These are phyloP conservation scores for Heterochromis multidens DNA, from an alignment of 2,113 vertebrate genomes.

Conservation along the genomic window DNA sequence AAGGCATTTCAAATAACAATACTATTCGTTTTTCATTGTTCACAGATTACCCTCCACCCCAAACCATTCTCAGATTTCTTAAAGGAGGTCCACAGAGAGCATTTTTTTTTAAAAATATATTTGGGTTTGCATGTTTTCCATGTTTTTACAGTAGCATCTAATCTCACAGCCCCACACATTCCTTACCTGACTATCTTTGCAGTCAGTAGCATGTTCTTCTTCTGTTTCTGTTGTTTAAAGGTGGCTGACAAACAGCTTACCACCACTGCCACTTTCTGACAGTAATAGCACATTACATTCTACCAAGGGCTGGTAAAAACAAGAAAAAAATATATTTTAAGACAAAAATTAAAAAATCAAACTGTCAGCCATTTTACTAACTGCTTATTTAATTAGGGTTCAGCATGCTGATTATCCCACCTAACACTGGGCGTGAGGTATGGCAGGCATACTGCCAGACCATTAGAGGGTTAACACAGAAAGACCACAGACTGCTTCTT, in stretches of 20 bases:
- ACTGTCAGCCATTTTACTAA: neutral
- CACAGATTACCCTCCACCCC: neutral
- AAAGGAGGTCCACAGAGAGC: neutral
- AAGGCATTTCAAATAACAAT: neutral
- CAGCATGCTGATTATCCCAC: neutral
- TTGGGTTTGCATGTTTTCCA: neutral
- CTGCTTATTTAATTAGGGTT: neutral
- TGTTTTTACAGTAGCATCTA: neutral
- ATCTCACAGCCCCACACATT: neutral
- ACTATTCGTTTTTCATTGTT: neutral
- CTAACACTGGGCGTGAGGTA: neutral
- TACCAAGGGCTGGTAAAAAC: neutral
- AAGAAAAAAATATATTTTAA: neutral
- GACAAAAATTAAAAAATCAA: fast-evolving
- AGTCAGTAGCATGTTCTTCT: neutral
- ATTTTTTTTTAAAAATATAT: too few species aligned
- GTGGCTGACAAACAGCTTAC: neutral
- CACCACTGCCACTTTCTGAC: neutral
- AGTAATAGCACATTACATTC: neutral
- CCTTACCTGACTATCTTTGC: neutral
- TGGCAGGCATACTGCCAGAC: too few species aligned
- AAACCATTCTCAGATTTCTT: neutral
- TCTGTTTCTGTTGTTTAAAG: neutral
- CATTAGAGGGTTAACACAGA: neutral
- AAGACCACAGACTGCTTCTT: neutral